A percentile compares a stretch with the other conserved stretches of the same genome.
Evolutionary conservation across 30 jellyfish, hydroid and myxozoan species (phyloP).

Genomic region (Aurelia sp.): DNA sequence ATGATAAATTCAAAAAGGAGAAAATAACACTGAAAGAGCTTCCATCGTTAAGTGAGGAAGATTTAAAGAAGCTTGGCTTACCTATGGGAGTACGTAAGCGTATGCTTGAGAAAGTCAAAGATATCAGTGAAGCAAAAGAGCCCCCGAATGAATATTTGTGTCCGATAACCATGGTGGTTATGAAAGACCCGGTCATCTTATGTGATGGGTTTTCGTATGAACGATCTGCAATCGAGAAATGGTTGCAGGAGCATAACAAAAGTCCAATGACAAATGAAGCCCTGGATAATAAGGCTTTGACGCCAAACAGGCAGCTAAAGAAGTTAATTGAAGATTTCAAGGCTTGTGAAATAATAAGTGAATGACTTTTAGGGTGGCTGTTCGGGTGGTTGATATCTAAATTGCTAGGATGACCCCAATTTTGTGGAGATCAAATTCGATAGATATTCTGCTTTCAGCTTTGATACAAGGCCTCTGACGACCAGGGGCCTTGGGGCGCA

Average conservation of each 20-base stretch:
- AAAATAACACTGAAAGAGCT: slow-evolving; percentile 44
- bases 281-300: slow-evolving; percentile 17
- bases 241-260: slow-evolving; percentile 41
- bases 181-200: slow-evolving; percentile 64
- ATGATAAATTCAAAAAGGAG: slow-evolving; percentile 44
- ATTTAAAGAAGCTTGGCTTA: slow-evolving; percentile 44
- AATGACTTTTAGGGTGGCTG: no score
- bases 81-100: slow-evolving; percentile 68
- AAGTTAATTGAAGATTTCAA: slow-evolving; percentile 63
- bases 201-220: slow-evolving; percentile 70
- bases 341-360: neutral
- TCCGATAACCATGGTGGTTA: slow-evolving; percentile 60
- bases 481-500: no score
- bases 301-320: slow-evolving; percentile 70
- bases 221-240: slow-evolving; percentile 37
- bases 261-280: slow-evolving; percentile 71
- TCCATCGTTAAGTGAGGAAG: slow-evolving; percentile 23
- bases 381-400: no score
- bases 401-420: no score
- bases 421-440: no score
- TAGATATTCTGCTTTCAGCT: no score
- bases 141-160: slow-evolving; percentile 68
- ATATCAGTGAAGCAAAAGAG: neutral
- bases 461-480: no score
- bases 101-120: slow-evolving; percentile 22